Conservation (phyloP, 2,797 vertebrate species). For the Bufotes viridis region DNA sequence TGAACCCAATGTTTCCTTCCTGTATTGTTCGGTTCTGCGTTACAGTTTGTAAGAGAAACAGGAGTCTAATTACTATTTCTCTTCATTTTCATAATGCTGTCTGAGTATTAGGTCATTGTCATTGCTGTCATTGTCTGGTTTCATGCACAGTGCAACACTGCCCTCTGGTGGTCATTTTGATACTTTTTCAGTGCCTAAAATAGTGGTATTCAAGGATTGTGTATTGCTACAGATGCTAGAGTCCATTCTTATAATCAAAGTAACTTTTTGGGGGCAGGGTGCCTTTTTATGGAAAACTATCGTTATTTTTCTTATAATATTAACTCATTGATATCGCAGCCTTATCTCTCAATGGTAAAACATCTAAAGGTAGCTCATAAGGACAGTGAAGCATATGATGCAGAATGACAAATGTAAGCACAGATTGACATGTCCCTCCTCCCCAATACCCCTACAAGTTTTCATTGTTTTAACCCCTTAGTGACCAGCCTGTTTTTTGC, state of each 20-base stretch:
- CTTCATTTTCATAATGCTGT: neutral
- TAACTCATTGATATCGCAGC: neutral
- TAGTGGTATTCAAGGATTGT: neutral
- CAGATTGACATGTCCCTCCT: no score
- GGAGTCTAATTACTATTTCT: constrained; percentile 22
- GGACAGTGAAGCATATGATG: neutral
- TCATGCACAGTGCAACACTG: constrained; percentile 20
- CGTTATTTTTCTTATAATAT: neutral
- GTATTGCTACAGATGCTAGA: neutral
- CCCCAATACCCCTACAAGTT: no score
- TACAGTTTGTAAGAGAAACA: constrained; percentile 13
- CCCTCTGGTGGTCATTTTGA: neutral
- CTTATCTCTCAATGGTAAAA: neutral
- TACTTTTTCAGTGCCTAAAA: neutral
- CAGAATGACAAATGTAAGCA: neutral
- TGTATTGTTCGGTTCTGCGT: constrained; percentile 7
- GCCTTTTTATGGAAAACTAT: neutral
- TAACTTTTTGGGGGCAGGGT: neutral
- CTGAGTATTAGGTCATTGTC: neutral
- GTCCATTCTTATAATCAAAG: neutral
- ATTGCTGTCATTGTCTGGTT: neutral
- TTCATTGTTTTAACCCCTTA: no score
- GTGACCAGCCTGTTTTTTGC: no score
- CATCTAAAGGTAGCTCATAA: neutral
- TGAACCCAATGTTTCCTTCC: neutral